phyloP scores from a whole-genome alignment of 2,797 vertebrate species.

The Anguilla megastoma region DNA sequence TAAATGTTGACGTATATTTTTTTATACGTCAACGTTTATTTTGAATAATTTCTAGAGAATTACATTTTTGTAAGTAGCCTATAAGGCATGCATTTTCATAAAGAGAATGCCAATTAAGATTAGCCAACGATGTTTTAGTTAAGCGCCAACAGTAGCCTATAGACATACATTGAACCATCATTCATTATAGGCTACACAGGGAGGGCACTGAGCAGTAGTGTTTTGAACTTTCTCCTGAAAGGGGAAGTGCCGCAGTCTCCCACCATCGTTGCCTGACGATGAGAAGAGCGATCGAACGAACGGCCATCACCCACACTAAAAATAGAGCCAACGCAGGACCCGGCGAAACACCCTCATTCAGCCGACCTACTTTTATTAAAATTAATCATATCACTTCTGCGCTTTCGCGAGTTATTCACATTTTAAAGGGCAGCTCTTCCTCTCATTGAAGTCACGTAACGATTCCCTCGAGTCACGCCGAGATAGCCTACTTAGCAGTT shows the following conservation, averaged over 20 bases:
- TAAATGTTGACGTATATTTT: too few relatives aligned
- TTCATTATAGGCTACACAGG: too few relatives aligned
- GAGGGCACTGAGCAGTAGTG: too few relatives aligned
- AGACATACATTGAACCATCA: too few relatives aligned
- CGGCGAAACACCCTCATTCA: slow-evolving; percentile 22
- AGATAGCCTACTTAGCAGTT: background rate
- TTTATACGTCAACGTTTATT: too few relatives aligned
- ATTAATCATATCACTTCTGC: background rate
- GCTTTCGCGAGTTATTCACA: background rate
- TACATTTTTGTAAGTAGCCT: too few relatives aligned
- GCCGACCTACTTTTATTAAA: slow-evolving; percentile 40
- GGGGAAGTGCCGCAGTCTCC: background rate
- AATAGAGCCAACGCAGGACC: background rate
- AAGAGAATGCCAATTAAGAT: too few relatives aligned
- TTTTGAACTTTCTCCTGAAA: too few relatives aligned
- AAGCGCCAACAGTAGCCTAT: too few relatives aligned
- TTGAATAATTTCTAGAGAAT: too few relatives aligned
- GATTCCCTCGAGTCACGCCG: background rate
- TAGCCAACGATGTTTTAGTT: too few relatives aligned
- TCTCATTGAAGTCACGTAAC: background rate
- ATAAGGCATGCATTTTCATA: too few relatives aligned
- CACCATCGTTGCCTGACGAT: background rate
- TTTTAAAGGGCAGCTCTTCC: background rate
- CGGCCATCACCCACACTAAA: background rate
- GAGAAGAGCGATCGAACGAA: background rate